Conservation (phyloP, 2,113 vertebrate species). For the Gambusia holbrooki region DNA sequence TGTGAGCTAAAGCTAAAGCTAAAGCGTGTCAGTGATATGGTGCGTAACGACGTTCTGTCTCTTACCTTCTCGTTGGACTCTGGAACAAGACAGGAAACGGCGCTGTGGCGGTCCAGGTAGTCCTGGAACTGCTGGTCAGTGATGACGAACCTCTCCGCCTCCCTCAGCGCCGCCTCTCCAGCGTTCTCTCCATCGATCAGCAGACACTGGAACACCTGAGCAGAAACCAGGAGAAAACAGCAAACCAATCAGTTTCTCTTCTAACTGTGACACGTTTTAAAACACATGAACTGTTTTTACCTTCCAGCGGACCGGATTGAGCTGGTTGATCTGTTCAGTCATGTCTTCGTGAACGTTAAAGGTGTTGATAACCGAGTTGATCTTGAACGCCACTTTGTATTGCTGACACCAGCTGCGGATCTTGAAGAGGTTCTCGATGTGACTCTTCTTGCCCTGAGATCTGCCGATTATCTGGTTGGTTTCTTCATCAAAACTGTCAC, state of each 20-base stretch:
- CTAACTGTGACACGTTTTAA: background rate
- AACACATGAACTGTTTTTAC: conserved; percentile 58
- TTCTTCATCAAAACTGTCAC: conserved; percentile 91
- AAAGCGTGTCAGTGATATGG: background rate
- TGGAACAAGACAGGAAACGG: conserved; percentile 86
- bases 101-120: conserved; percentile 86
- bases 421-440: conserved; percentile 86
- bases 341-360: conserved; percentile 93
- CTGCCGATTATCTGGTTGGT: conserved; percentile 91
- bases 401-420: conserved; percentile 86
- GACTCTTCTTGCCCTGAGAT: conserved; percentile 88
- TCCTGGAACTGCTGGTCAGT: conserved; percentile 84
- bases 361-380: conserved; percentile 94
- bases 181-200: conserved; percentile 92
- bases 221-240: background rate
- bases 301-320: conserved; percentile 95
- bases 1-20: background rate
- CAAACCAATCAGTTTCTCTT: background rate
- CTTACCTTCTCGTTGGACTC: conserved; percentile 94
- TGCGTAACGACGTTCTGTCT: background rate
- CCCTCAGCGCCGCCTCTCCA: conserved; percentile 86
- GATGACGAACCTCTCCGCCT: conserved; percentile 89
- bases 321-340: conserved; percentile 80
- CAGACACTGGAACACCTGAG: conserved; percentile 93
- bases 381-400: conserved; percentile 93